These are phyloP conservation scores for Alitta virens DNA, from an alignment of 2,888 invertebrate species.

Conservation along the genomic window DNA sequence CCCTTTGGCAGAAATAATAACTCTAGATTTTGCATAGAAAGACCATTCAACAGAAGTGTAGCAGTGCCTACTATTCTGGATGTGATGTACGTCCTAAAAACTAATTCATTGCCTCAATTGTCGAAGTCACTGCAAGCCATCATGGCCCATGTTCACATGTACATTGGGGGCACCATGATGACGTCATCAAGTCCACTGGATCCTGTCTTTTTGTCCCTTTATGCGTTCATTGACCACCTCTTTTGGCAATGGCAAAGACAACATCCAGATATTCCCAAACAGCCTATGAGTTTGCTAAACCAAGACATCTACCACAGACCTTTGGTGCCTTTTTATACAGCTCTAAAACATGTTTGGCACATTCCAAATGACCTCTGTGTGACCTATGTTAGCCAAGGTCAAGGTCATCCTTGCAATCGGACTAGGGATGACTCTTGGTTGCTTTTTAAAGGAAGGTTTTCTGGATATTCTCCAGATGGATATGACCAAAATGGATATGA, in stretches of 20 bases:
- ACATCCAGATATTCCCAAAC: slow-evolving; percentile 35
- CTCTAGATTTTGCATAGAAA: slow-evolving; percentile 46
- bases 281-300: slow-evolving; percentile 29
- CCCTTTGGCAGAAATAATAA: slow-evolving; percentile 45
- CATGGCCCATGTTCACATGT: slow-evolving; percentile 47
- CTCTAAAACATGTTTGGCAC: slow-evolving; percentile 48
- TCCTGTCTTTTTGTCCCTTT: slow-evolving; percentile 46
- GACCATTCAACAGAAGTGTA: slow-evolving; percentile 43
- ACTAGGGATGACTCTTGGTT: slow-evolving; percentile 16
- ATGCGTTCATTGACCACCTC: slow-evolving; percentile 52
- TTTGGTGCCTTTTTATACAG: slow-evolving; percentile 44
- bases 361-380: slow-evolving; percentile 47
- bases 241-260: slow-evolving; percentile 49
- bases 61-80: slow-evolving; percentile 48
- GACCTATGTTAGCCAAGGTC: slow-evolving; percentile 34
- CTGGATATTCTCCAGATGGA: slow-evolving; percentile 47
- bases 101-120: slow-evolving; percentile 34
- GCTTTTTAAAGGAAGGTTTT: not conserved
- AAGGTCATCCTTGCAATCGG: slow-evolving; percentile 15
- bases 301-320: slow-evolving; percentile 36
- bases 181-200: slow-evolving; percentile 47
- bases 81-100: slow-evolving; percentile 40
- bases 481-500: slow-evolving; percentile 47
- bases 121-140: slow-evolving; percentile 39
- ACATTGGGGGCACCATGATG: slow-evolving; percentile 52